Conservation (phyloP, 2,888 invertebrate species). For the Acholoe squamosa region DNA sequence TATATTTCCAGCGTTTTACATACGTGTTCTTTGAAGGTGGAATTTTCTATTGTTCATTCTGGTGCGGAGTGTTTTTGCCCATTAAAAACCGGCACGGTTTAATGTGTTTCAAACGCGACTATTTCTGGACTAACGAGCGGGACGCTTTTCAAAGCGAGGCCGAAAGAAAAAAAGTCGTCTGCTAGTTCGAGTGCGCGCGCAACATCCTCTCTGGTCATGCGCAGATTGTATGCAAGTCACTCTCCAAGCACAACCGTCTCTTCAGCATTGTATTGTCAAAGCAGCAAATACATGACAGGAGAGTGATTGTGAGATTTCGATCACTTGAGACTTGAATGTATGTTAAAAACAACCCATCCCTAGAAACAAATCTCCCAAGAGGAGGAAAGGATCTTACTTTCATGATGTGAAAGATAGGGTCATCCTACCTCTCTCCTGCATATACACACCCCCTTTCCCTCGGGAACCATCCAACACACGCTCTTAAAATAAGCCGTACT, state of each 20-base stretch:
- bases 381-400: slow-evolving; percentile 18
- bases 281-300: too few species aligned
- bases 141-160: slow-evolving; percentile 53
- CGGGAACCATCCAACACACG: background rate
- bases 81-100: slow-evolving; percentile 47
- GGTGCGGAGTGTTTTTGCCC: slow-evolving; percentile 18
- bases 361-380: background rate
- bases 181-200: slow-evolving; percentile 41
- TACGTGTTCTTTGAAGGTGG: background rate
- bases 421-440: background rate
- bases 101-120: slow-evolving; percentile 55
- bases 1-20: slow-evolving; percentile 53
- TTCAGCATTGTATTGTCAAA: too few species aligned
- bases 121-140: slow-evolving; percentile 7
- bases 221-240: background rate
- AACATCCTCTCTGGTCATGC: slow-evolving; percentile 19
- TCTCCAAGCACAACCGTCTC: background rate
- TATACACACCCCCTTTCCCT: background rate
- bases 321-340: background rate
- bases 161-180: slow-evolving; percentile 43
- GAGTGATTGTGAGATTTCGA: background rate
- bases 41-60: slow-evolving; percentile 35
- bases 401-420: background rate
- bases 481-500: background rate
- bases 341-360: background rate